Percentiles rank a stretch among this genome's conserved stretches.
phyloP scores from a whole-genome alignment of 2,113 vertebrate species.

The Poeciliopsis retropinna region DNA sequence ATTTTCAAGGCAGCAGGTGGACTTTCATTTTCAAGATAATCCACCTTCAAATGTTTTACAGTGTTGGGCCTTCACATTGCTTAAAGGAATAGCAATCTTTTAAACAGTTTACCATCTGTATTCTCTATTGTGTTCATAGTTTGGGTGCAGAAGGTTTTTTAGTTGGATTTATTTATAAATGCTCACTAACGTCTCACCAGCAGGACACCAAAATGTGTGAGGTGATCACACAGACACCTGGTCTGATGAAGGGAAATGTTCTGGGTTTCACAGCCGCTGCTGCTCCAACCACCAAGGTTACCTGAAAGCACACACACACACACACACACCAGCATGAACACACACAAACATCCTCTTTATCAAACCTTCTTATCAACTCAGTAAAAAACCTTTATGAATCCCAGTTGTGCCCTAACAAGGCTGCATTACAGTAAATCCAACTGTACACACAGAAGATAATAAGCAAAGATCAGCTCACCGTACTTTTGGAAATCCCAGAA shows the following conservation, averaged over 20 bases:
- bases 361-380: conserved; percentile 23
- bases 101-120: too few species aligned
- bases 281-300: conserved; percentile 88
- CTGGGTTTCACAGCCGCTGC: conserved; percentile 79
- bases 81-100: background rate
- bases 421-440: background rate
- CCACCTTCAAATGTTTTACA: too few species aligned
- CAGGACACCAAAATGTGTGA: conserved; percentile 92
- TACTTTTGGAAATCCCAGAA: conserved; percentile 89
- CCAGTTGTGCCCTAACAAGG: background rate
- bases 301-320: conserved; percentile 72
- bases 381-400: background rate
- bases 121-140: background rate
- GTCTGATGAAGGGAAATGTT: conserved; percentile 81
- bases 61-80: too few species aligned
- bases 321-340: conserved; percentile 7
- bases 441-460: background rate
- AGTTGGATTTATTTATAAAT: conserved; percentile 3
- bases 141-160: conserved; percentile 8
- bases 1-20: too few species aligned
- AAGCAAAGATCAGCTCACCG: conserved; percentile 71
- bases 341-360: conserved; percentile 15
- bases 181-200: conserved; percentile 81
- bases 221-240: conserved; percentile 89
- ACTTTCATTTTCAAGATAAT: too few species aligned